Evolutionary conservation across 1,140 invertebrate genomes (phyloP).

Genomic region (Yoshiicerus persimilis): DNA sequence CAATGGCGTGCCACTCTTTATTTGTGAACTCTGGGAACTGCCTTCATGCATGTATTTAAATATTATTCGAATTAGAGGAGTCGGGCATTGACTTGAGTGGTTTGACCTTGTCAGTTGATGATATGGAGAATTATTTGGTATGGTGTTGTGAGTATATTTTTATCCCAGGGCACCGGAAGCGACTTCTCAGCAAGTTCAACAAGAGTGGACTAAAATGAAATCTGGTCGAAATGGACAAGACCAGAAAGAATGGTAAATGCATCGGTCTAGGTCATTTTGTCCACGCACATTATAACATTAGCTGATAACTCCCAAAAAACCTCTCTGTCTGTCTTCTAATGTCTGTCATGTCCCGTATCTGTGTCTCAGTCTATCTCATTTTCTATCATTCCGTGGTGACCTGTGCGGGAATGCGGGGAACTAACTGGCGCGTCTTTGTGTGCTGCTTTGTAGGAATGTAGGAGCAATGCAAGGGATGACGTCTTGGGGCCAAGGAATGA

Average conservation of each 20-base stretch:
- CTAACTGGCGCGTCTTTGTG: not conserved
- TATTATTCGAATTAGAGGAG: not conserved
- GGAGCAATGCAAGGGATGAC: conserved; percentile 48
- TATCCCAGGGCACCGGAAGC: conserved; percentile 40
- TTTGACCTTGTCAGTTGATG: conserved; percentile 11
- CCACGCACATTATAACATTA: conserved; percentile 20
- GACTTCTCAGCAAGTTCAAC: conserved; percentile 32
- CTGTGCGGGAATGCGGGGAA: not conserved
- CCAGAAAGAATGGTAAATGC: conserved; percentile 47
- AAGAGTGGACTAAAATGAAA: conserved; percentile 36
- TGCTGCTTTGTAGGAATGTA: conserved; percentile 43
- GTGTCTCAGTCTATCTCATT: not conserved
- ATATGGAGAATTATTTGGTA: conserved; percentile 22
- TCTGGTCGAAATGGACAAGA: conserved; percentile 44
- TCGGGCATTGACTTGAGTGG: not conserved
- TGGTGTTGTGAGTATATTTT: conserved; percentile 42
- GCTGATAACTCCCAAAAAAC: not conserved
- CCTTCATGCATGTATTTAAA: not conserved
- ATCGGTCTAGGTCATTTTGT: conserved; percentile 38
- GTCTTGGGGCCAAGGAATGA: conserved; percentile 49
- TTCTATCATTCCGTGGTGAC: not conserved
- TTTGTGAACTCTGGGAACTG: conserved; percentile 27
- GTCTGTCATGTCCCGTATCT: not conserved
- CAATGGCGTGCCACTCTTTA: conserved; percentile 5
- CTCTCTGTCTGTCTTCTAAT: conserved; percentile 8